These are phyloP conservation scores for Dinoponera quadriceps DNA, from an alignment of 1,140 invertebrate species.

Conservation along the genomic window DNA sequence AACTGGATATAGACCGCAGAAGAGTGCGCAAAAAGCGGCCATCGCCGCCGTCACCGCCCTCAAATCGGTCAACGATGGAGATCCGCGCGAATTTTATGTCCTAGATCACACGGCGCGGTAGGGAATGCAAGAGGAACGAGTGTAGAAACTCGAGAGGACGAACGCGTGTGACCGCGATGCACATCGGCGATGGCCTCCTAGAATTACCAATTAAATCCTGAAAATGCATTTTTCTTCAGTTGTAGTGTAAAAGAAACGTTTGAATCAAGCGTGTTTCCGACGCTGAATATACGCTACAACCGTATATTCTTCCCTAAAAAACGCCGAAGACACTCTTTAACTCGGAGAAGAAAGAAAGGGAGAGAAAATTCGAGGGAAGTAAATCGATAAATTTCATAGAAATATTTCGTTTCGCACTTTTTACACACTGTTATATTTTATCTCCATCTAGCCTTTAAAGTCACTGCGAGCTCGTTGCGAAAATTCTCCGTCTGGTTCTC, in stretches of 20 bases:
- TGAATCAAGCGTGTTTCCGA: too few species aligned
- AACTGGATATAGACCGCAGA: constrained; percentile 6
- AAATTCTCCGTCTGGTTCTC: constrained; percentile 46
- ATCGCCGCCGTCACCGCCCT: neutral
- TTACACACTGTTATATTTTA: constrained; percentile 13
- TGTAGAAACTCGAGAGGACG: too few species aligned
- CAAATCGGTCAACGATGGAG: neutral
- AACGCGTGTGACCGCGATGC: too few species aligned
- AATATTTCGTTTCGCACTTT: constrained; percentile 26
- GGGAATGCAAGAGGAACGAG: too few species aligned
- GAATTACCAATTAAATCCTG: neutral
- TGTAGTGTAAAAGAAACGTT: too few species aligned
- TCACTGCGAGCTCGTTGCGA: constrained; percentile 24
- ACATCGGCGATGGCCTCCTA: neutral
- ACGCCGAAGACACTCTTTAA: too few species aligned
- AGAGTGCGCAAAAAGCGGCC: neutral
- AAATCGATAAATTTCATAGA: constrained; percentile 44
- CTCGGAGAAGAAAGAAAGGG: too few species aligned
- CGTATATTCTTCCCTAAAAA: too few species aligned
- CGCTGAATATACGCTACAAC: too few species aligned
- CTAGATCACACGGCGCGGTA: too few species aligned
- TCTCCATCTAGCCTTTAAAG: constrained; percentile 20
- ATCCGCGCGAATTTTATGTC: neutral
- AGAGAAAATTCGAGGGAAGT: neutral
- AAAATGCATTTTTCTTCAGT: neutral